phyloP scores from a whole-genome alignment of 2,113 vertebrate genomes.

The Reinhardtius hippoglossoides region DNA sequence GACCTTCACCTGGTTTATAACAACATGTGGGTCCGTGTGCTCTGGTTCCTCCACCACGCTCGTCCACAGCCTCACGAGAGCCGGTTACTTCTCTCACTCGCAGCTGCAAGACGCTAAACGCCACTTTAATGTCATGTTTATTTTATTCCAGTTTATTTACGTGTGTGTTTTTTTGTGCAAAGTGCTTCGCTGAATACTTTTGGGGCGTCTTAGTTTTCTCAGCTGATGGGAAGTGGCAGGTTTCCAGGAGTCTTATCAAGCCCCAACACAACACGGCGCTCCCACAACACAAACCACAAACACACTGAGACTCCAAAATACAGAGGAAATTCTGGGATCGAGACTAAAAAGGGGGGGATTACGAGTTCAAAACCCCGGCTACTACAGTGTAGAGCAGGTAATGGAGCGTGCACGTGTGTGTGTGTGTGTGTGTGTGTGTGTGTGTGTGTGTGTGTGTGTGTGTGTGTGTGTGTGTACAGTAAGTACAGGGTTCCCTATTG shows the following conservation, averaged over 20 bases:
- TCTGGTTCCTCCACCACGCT: not conserved
- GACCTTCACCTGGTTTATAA: not conserved
- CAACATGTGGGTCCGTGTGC: not conserved
- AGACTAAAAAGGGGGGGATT: not conserved
- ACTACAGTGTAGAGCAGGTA: not conserved
- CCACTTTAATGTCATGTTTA: not conserved
- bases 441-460: constrained; percentile 19
- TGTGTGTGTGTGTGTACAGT: constrained; percentile 37
- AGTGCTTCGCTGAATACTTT: not conserved
- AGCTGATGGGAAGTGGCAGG: constrained; percentile 9
- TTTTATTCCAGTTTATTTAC: not conserved
- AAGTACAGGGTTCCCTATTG: constrained; percentile 51
- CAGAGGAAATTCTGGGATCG: not conserved
- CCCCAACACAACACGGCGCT: constrained; percentile 2
- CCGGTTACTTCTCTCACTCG: not conserved
- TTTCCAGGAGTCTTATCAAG: constrained; percentile 1
- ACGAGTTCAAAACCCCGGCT: constrained; percentile 4
- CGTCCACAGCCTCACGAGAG: not conserved
- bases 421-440: constrained; percentile 9
- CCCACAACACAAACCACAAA: constrained; percentile 24
- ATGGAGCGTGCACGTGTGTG: constrained; percentile 12
- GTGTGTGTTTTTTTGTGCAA: not conserved
- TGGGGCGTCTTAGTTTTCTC: no score
- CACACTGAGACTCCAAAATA: not conserved
- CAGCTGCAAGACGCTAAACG: not conserved